Evolutionary conservation across 2,888 invertebrate species (phyloP).

Genomic region (Subacronicta megacephala): DNA sequence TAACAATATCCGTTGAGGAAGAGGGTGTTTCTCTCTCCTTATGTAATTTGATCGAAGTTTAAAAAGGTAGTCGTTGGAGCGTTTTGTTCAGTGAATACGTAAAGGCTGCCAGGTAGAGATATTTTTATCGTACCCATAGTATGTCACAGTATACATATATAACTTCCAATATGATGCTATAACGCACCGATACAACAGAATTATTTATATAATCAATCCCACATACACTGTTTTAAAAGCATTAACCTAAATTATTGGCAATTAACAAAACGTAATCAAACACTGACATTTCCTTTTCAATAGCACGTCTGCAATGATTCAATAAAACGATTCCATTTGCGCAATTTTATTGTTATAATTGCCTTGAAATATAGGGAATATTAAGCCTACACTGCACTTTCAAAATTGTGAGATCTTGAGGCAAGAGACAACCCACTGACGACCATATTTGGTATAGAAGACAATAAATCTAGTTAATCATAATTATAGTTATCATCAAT

Average conservation of each 20-base stretch:
- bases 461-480: constrained; percentile 45
- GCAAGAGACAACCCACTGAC: constrained; percentile 35
- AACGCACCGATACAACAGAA: constrained; percentile 15
- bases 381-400: constrained; percentile 55
- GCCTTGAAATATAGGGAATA: constrained; percentile 38
- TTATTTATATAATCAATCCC: constrained; percentile 52
- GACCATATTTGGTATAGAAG: constrained; percentile 39
- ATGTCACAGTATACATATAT: constrained; percentile 8
- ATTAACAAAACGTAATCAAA: constrained; percentile 54
- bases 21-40: constrained; percentile 33
- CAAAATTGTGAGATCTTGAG: constrained; percentile 41
- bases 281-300: constrained; percentile 52
- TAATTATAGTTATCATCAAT: constrained; percentile 24
- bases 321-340: constrained; percentile 33
- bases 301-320: constrained; percentile 22
- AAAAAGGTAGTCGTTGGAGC: constrained; percentile 16
- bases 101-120: background rate
- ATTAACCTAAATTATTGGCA: constrained; percentile 53
- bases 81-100: constrained; percentile 15
- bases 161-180: constrained; percentile 13
- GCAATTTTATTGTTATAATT: constrained; percentile 48
- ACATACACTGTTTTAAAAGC: constrained; percentile 51
- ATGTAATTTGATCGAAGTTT: constrained; percentile 35
- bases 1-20: constrained; percentile 46
- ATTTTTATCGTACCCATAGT: background rate